These are phyloP conservation scores for Caretta caretta DNA, from an alignment of 2,113 vertebrate species.

Conservation along the genomic window DNA sequence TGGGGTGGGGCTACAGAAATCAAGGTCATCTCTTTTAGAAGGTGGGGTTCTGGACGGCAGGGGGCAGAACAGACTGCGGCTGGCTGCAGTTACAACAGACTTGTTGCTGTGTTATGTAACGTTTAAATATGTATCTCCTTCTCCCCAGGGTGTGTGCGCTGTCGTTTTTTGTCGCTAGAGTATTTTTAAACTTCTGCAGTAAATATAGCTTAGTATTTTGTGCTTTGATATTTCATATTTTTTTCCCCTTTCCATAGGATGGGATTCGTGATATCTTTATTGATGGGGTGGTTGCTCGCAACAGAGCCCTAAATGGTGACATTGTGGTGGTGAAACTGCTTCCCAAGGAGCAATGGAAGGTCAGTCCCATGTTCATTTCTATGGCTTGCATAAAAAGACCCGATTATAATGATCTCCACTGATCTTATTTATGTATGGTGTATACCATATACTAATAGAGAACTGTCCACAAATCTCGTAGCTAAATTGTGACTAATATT, in stretches of 20 bases:
- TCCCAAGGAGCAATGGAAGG: constrained; percentile 95
- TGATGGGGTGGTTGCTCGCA: constrained; percentile 92
- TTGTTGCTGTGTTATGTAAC: background rate
- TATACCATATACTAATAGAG: background rate
- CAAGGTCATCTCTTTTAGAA: constrained; percentile 42
- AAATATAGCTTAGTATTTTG: constrained; percentile 1
- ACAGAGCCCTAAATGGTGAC: constrained; percentile 95
- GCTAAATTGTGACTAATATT: background rate
- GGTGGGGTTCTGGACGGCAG: constrained; percentile 9
- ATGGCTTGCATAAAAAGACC: background rate
- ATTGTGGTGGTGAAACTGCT: constrained; percentile 91
- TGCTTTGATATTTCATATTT: constrained; percentile 20
- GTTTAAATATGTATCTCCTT: background rate
- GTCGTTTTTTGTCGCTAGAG: background rate
- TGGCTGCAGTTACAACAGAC: background rate
- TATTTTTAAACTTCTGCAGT: background rate
- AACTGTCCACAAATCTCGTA: background rate
- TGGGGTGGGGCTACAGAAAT: background rate
- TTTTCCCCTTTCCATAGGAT: constrained; percentile 80
- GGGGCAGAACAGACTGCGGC: background rate
- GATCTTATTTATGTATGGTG: background rate
- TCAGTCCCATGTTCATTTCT: constrained; percentile 70
- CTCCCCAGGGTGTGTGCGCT: background rate
- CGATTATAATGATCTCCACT: background rate
- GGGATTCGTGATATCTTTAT: constrained; percentile 93